Percentiles rank a stretch among this genome's conserved stretches.
Evolutionary conservation across 2,888 invertebrate species (phyloP).

Genomic region (Erebia aethiops): DNA sequence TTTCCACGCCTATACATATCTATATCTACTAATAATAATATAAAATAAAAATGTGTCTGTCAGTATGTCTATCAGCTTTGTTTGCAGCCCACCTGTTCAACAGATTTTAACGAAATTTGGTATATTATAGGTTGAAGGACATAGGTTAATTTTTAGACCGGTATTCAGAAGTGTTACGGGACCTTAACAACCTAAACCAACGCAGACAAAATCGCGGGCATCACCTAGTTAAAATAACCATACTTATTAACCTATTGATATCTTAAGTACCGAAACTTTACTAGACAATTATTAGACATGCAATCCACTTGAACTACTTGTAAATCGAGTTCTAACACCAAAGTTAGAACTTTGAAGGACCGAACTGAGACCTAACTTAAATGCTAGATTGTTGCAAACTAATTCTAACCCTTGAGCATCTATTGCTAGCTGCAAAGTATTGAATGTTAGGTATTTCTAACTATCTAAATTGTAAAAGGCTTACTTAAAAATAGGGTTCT

Average conservation of each 20-base stretch:
- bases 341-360: conserved; percentile 7
- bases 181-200: no score
- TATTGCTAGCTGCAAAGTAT: background rate
- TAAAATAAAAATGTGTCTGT: no score
- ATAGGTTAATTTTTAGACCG: no score
- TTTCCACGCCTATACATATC: no score
- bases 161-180: no score
- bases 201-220: no score
- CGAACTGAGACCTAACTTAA: conserved; percentile 15
- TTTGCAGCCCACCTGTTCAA: no score
- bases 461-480: no score
- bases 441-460: background rate
- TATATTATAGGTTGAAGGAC: no score
- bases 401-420: conserved; percentile 1
- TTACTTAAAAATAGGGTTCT: background rate
- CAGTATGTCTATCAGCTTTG: no score
- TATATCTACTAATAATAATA: no score
- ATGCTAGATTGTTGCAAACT: conserved; percentile 6
- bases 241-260: background rate
- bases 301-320: conserved; percentile 3
- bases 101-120: no score
- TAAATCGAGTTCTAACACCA: conserved; percentile 2
- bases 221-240: background rate
- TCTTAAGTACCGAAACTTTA: background rate
- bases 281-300: conserved; percentile 14